Percentiles rank a stretch among this genome's conserved stretches.
Conservation (phyloP, 2,888 invertebrate species). For the Trachelus tabidus region DNA sequence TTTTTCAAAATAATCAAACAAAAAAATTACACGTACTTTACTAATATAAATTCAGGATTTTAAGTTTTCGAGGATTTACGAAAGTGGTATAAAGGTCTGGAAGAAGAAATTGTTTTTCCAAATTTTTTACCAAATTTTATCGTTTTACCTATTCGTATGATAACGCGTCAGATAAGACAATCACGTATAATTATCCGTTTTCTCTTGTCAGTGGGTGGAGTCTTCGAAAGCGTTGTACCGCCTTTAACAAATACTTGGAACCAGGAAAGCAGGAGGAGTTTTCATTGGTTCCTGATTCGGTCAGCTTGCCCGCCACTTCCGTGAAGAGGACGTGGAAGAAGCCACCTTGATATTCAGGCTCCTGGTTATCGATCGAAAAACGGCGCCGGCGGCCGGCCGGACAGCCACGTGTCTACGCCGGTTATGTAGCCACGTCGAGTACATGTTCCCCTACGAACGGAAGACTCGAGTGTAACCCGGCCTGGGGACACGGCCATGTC, state of each 20-base stretch:
- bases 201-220: constrained; percentile 53
- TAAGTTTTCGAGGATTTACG: no score
- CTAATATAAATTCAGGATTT: no score
- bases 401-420: constrained; percentile 29
- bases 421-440: constrained; percentile 25
- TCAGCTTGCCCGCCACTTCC: no score
- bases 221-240: constrained; percentile 57
- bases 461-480: constrained; percentile 61
- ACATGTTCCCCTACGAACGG: constrained; percentile 55
- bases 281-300: background rate
- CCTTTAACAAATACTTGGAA: constrained; percentile 60
- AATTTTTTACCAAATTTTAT: no score
- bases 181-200: constrained; percentile 18
- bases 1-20: no score
- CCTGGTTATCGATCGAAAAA: constrained; percentile 28
- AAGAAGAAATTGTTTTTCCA: no score
- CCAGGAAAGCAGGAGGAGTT: constrained; percentile 45
- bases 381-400: background rate
- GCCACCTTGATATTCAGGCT: no score
- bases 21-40: no score
- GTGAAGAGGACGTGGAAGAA: no score
- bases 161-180: no score
- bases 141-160: no score
- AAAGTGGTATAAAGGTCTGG: no score
- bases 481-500: constrained; percentile 59